Conservation (phyloP, 2,888 invertebrate genomes). For the Synergus japonicus region DNA sequence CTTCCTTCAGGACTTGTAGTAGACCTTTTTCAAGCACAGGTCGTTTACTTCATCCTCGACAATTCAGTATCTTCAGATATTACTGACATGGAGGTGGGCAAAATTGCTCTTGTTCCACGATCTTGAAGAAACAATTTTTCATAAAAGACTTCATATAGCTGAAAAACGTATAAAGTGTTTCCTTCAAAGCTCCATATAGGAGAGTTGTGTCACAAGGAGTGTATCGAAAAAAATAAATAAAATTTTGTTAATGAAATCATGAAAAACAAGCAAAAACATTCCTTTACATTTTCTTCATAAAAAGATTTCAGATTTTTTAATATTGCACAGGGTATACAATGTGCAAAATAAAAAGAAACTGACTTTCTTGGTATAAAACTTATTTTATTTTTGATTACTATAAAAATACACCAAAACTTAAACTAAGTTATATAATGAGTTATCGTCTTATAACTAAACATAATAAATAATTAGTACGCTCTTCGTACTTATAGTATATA, state of each 20-base stretch:
- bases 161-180: background rate
- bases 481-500: no score
- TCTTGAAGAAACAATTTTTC: background rate
- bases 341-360: background rate
- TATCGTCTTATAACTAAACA: no score
- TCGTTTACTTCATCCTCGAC: conserved; percentile 12
- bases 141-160: background rate
- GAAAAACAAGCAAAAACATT: no score
- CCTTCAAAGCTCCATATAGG: background rate
- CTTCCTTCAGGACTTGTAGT: conserved; percentile 51
- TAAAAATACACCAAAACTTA: background rate
- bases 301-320: no score
- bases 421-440: background rate
- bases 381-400: background rate
- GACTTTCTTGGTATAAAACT: background rate
- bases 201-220: no score
- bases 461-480: background rate
- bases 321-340: background rate
- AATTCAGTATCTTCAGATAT: conserved; percentile 3
- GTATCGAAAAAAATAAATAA: no score
- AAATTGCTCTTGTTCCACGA: background rate
- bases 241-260: no score
- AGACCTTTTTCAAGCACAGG: conserved; percentile 26
- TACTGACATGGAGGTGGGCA: background rate
- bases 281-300: no score